These are phyloP conservation scores for Coronaproctus castanopsis DNA, from an alignment of 2,888 invertebrate genomes.

Conservation along the genomic window DNA sequence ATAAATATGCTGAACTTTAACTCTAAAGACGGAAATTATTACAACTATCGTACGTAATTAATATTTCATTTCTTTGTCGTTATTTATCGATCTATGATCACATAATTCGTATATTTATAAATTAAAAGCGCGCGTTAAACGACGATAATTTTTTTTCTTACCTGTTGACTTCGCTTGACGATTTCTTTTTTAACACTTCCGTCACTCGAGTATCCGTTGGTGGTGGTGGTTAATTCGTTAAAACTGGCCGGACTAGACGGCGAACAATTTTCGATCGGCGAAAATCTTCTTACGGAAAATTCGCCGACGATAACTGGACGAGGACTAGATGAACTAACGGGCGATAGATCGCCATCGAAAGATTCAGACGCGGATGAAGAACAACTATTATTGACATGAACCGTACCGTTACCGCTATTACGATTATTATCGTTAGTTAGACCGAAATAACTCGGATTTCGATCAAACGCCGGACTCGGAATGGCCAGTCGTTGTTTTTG, in stretches of 20 bases:
- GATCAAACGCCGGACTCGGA: conserved; percentile 33
- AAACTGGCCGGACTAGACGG: neutral
- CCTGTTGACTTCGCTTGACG: no score
- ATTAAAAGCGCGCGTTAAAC: no score
- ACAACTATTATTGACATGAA: no score
- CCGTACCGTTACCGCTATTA: neutral
- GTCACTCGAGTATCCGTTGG: neutral
- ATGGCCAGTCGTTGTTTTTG: conserved; percentile 17
- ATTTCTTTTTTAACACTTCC: neutral
- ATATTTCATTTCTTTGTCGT: no score
- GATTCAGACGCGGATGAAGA: no score
- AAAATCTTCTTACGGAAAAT: conserved; percentile 1
- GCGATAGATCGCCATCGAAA: neutral
- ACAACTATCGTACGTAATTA: no score
- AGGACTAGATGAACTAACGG: conserved; percentile 8
- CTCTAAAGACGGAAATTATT: no score
- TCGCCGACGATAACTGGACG: conserved; percentile 2
- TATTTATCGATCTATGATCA: no score
- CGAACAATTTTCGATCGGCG: neutral
- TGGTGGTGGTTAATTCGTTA: neutral
- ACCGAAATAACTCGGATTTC: conserved; percentile 27
- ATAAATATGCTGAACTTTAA: no score
- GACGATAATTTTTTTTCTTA: no score
- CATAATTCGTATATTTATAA: no score
- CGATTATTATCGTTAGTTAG: conserved; percentile 8